Percentiles rank a stretch among this genome's conserved stretches.
Evolutionary conservation across 2,797 vertebrate species (phyloP).

Genomic region (Antrozous pallidus): DNA sequence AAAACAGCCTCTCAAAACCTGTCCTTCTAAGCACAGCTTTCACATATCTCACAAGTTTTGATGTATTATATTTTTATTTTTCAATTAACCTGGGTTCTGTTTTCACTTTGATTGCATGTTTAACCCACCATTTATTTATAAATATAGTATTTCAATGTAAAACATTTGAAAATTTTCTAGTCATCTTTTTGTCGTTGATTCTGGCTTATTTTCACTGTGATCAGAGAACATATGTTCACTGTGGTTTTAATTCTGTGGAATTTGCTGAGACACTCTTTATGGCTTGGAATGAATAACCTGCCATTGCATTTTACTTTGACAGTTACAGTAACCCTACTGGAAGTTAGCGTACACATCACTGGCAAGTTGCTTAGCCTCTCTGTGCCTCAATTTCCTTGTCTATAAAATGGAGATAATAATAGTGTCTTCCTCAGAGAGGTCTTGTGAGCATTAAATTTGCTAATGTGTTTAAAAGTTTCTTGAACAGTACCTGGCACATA

Average conservation of each 20-base stretch:
- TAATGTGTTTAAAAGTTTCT: neutral
- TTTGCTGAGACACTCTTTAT: neutral
- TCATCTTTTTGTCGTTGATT: neutral
- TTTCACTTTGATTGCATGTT: neutral
- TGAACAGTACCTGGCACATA: neutral
- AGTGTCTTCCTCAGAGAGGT: neutral
- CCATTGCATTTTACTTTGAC: neutral
- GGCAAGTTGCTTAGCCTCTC: neutral
- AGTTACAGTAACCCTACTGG: neutral
- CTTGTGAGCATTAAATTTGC: neutral
- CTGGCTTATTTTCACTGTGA: conserved; percentile 2
- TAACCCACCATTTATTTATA: neutral
- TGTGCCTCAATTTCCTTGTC: conserved; percentile 1
- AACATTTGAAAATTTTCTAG: conserved; percentile 4
- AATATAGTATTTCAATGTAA: neutral
- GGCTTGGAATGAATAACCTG: neutral
- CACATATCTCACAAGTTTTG: neutral
- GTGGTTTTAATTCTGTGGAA: conserved; percentile 14
- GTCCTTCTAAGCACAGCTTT: neutral
- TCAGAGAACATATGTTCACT: neutral
- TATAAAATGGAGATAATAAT: neutral
- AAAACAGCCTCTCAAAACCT: conserved; percentile 3
- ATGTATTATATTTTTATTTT: conserved; percentile 12
- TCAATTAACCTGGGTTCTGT: neutral
- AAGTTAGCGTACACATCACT: neutral